Conservation (phyloP, 2,888 invertebrate species). For the Synergus laeviventris region DNA sequence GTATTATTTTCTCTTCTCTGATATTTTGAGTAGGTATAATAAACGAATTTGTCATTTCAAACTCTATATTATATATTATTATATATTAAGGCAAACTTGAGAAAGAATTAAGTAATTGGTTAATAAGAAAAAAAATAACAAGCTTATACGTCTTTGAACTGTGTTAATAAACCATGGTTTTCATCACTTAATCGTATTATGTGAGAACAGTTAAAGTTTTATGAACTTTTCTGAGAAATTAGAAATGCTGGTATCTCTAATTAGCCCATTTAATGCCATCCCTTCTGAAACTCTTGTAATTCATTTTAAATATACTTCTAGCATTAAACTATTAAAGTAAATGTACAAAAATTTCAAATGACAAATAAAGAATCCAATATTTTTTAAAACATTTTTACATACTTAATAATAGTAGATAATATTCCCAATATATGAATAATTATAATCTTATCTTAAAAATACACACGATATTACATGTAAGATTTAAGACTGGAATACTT, state of each 20-base stretch:
- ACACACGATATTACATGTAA: not conserved
- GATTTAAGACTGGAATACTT: not conserved
- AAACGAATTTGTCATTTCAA: no score
- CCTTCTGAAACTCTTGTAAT: not conserved
- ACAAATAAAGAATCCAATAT: no score
- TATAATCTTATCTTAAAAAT: not conserved
- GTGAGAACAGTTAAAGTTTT: not conserved
- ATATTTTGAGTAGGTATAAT: no score
- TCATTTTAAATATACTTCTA: not conserved
- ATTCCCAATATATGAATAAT: not conserved
- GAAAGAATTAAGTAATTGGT: no score
- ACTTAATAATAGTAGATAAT: not conserved
- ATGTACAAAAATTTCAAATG: no score
- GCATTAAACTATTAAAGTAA: not conserved
- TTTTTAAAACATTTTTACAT: no score
- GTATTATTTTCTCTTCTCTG: no score
- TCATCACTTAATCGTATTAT: not conserved
- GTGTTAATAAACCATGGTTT: not conserved
- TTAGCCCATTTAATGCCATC: not conserved
- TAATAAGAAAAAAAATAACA: not conserved
- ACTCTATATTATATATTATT: no score
- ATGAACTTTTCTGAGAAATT: not conserved
- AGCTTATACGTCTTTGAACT: not conserved
- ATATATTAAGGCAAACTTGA: no score
- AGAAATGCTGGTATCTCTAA: not conserved